Evolutionary conservation across 2,888 invertebrate species (phyloP), one percentile per base, ranked within the genome.

Genomic region (Myopa testacea): DNA sequence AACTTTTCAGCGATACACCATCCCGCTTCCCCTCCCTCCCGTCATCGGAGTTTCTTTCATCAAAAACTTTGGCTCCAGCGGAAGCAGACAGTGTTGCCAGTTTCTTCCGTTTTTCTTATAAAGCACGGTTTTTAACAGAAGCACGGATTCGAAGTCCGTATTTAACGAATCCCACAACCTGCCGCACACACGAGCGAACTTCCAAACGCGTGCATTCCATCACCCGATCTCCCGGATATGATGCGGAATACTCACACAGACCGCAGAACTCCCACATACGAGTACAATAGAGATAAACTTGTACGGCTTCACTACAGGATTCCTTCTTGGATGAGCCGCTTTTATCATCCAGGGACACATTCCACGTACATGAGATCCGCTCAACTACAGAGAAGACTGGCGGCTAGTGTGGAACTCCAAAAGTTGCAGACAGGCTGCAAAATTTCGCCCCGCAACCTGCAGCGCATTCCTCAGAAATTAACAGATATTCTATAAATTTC

Each of bases 41-140:
- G 6, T 50, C 50, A n/a, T 26, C 73, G 38, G 72, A 45, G 60
- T 72, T 73, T 62, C 34, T 62, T 62, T 45, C 62, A 73, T 45
- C 63, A 37, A 73, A 73, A 73, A 55, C 26, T 73, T 73, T 38
- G 65, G 52, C 40, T 75, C 14, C 67, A 34, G 52, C 74, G 34
- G 37, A 34, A 65, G 74, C 63, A 50, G 60, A 37, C 19, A 73
- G 37, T 65, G 63, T 74, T 74, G 50, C 52, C 62, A 19, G 12
- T 75, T 62, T 26, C 12, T 14, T 65, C n/a, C n/a, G 19, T 40
- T 38, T 60, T 58, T 12, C 60, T 38, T 26, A 1, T 26, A 26
- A 26, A 26, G 26, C 2, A 26, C 26, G 6, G 7, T 2, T 45
- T 6, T 45, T 3, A 10, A 45, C 45, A 10, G 45, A 45, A 8